Base-by-base conservation (phyloP, 1,140 invertebrate species). In the Drosophila virilis region DNA sequence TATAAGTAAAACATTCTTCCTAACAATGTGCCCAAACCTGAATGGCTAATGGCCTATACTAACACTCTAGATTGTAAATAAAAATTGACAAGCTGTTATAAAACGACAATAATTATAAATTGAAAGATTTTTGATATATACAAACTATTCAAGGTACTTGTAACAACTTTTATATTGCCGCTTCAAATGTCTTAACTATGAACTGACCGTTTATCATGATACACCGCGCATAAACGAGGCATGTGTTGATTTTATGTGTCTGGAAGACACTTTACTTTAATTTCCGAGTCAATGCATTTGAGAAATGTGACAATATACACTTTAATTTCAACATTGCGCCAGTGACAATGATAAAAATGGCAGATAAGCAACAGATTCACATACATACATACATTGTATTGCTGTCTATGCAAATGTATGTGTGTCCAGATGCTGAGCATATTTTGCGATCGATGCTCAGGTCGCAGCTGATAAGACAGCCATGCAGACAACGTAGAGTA, bases 191-290 rank as follows among this genome's bases (percentile, higher is more conserved):
- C n/a, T 15, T 13, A 13, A 15, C 5, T 6, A 15, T 5, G 7
- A 43, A 13, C 17, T 17, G 17, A 17, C 17, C 17, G 17, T 22
- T 22, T 22, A 3, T 48, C 33, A 4, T 15, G 43, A 67, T 46
- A 8, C 15, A n/a, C 48, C 22, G 3, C 12, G 58, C 58, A 70
- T 70, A 43, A 69, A 52, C 55, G 15, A 9, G 7, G 28, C 6
- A 43, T n/a, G 33, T 48, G 42, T 12, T 59, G 3, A n/a, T 38
- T 50, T 38, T 28, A 7, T 38, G 22, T 12, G 38, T 45, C 32
- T 60, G 55, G 32, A 54, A 59, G 22, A 65, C 66, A 62, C 55
- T 78, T 70, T 40, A 54, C 15, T 78, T 74, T 43, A 54, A 55
- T 74, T 70, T 42, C 32, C 48, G 22, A 52, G 5, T 13, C 12